phyloP scores from a whole-genome alignment of 2,888 invertebrate genomes.

The Eupelmus urozonus region DNA sequence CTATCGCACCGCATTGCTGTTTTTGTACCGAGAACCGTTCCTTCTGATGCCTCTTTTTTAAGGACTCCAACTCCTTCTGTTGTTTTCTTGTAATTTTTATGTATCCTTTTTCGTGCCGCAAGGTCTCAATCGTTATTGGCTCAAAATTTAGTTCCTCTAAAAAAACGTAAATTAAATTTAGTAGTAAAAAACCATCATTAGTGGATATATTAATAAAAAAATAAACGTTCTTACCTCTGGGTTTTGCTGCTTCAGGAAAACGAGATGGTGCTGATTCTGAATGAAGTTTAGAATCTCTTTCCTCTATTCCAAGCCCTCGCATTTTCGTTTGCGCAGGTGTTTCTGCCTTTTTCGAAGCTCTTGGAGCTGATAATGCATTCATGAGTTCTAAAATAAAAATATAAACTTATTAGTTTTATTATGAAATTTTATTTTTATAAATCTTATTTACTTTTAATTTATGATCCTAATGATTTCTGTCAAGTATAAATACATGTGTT shows the following conservation, averaged over 20 bases:
- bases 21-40: slow-evolving; percentile 95
- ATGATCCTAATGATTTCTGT: no score
- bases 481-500: no score
- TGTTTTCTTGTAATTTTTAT: slow-evolving; percentile 96
- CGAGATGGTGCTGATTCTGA: slow-evolving; percentile 68
- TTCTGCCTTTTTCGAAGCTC: slow-evolving; percentile 79
- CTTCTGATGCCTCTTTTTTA: slow-evolving; percentile 95
- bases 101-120: slow-evolving; percentile 93
- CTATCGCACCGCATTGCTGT: slow-evolving; percentile 92
- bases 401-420: background rate
- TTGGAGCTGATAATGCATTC: slow-evolving; percentile 97
- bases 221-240: slow-evolving; percentile 67
- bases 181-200: no score
- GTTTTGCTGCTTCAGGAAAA: slow-evolving; percentile 70
- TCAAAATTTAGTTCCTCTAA: slow-evolving; percentile 86
- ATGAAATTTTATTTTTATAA: background rate
- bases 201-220: background rate
- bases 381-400: slow-evolving; percentile 87
- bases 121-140: slow-evolving; percentile 91
- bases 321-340: slow-evolving; percentile 85
- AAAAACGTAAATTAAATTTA: background rate
- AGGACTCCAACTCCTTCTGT: slow-evolving; percentile 94
- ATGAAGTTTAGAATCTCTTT: slow-evolving; percentile 79
- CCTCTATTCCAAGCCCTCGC: slow-evolving; percentile 96
- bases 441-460: slow-evolving; percentile 9